These are phyloP conservation scores for Orientallactaga sibirica DNA, from an alignment of 2,797 vertebrate species.

Conservation along the genomic window DNA sequence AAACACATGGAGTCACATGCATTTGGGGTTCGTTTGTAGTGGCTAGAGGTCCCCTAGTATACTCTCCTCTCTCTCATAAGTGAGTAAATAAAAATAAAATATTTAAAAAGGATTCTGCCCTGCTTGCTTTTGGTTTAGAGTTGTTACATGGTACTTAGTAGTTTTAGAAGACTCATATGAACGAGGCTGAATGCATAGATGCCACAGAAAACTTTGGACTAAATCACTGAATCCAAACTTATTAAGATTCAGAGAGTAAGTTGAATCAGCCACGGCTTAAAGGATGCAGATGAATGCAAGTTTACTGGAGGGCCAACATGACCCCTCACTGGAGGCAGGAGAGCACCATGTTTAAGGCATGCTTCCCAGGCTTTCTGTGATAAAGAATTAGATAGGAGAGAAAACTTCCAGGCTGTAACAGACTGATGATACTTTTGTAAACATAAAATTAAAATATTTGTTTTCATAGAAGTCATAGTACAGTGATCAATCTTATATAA, in stretches of 20 bases:
- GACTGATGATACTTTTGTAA: neutral
- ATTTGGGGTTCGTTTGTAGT: too few relatives aligned
- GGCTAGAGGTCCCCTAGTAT: too few relatives aligned
- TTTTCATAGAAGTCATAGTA: neutral
- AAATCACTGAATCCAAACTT: constrained; percentile 26
- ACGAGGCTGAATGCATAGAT: neutral
- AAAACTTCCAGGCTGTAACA: neutral
- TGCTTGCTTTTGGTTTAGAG: neutral
- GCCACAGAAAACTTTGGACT: neutral
- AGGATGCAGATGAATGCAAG: neutral
- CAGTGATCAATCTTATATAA: constrained; percentile 6
- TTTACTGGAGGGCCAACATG: neutral
- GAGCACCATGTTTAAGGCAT: neutral
- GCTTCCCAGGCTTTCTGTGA: neutral
- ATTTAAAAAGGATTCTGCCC: neutral
- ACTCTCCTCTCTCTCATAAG: too few relatives aligned
- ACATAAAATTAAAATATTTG: constrained; percentile 29
- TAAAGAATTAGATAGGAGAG: neutral
- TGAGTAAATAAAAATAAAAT: too few relatives aligned
- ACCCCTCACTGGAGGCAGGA: neutral
- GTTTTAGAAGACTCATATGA: neutral
- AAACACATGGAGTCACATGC: too few relatives aligned
- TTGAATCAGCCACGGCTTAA: neutral
- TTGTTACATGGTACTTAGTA: neutral
- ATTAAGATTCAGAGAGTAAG: neutral